phyloP scores from a whole-genome alignment of 2,888 invertebrate species.

The Ennomos erosarius region DNA sequence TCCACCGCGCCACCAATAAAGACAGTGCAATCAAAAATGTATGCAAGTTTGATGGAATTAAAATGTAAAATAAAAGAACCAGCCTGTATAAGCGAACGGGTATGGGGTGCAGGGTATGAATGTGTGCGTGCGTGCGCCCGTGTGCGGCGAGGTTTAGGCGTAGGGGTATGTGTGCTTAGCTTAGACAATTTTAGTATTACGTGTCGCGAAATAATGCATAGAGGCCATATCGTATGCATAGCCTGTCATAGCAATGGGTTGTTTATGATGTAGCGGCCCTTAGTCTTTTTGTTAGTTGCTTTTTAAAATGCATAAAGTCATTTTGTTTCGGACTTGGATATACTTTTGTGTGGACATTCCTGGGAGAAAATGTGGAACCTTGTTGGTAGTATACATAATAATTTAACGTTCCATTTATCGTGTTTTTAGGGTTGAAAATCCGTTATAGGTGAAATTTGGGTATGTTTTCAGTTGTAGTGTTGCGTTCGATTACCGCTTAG shows the following conservation, averaged over 20 bases:
- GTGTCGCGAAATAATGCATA: conserved; percentile 74
- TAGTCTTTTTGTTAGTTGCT: conserved; percentile 49
- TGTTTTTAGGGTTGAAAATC: too few species aligned
- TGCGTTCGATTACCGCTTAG: too few species aligned
- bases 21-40: conserved; percentile 38
- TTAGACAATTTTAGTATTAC: conserved; percentile 82
- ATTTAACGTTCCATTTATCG: too few species aligned
- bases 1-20: conserved; percentile 37
- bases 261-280: conserved; percentile 51
- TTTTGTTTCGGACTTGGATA: conserved; percentile 33
- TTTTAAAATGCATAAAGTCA: conserved; percentile 46
- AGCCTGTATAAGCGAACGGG: conserved; percentile 55
- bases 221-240: conserved; percentile 64
- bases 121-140: conserved; percentile 47
- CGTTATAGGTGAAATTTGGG: too few species aligned
- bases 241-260: conserved; percentile 54
- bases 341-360: conserved; percentile 8
- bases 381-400: too few species aligned
- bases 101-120: conserved; percentile 60
- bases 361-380: neutral
- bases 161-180: conserved; percentile 80
- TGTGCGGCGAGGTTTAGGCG: conserved; percentile 65
- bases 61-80: conserved; percentile 50
- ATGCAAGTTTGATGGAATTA: conserved; percentile 43
- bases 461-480: too few species aligned